These are phyloP conservation scores for Ctenopoma multispine DNA, from an alignment of 2,797 vertebrate genomes.

Conservation along the genomic window DNA sequence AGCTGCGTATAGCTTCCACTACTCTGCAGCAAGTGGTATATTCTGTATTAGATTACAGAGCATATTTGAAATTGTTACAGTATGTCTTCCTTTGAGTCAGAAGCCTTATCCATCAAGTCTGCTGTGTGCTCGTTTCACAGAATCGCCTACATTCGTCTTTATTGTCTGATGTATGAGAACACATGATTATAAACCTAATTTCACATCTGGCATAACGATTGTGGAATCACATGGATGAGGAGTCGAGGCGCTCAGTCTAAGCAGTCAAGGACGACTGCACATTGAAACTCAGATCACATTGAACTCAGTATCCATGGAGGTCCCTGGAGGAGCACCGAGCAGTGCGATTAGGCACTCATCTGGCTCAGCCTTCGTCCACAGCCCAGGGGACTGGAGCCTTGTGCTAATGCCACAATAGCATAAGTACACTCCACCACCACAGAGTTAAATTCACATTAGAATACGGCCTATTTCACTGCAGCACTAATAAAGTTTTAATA, in stretches of 20 bases:
- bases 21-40: constrained; percentile 28
- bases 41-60: constrained; percentile 33
- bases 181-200: constrained; percentile 30
- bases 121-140: constrained; percentile 11
- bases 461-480: constrained; percentile 59
- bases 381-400: constrained; percentile 51
- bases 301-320: constrained; percentile 39
- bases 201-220: constrained; percentile 22
- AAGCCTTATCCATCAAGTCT: neutral
- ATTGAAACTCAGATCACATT: constrained; percentile 43
- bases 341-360: constrained; percentile 60
- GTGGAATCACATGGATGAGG: constrained; percentile 15
- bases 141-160: neutral
- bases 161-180: constrained; percentile 5
- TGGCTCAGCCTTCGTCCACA: constrained; percentile 59
- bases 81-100: constrained; percentile 9
- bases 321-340: constrained; percentile 46
- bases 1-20: constrained; percentile 25
- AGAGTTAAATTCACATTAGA: constrained; percentile 56
- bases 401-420: constrained; percentile 33
- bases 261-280: constrained; percentile 37
- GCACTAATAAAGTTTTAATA: constrained; percentile 20
- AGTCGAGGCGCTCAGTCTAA: constrained; percentile 12
- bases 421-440: constrained; percentile 35
- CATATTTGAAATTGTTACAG: constrained; percentile 11